Evolutionary conservation across 2,797 vertebrate species (phyloP).

Genomic region (Masticophis lateralis): DNA sequence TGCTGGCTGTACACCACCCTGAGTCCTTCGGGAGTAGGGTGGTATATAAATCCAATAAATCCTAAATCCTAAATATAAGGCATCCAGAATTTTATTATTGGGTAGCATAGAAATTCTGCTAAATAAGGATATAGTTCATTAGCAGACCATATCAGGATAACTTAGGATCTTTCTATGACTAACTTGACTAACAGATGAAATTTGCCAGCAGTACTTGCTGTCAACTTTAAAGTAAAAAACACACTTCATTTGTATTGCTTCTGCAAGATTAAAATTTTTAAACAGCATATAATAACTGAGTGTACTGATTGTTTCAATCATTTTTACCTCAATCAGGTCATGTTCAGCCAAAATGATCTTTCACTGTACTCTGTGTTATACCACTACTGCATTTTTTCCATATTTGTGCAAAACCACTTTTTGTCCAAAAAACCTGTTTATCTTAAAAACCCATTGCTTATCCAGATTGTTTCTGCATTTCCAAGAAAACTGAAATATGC

Average conservation of each 20-base stretch:
- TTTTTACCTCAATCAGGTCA: background rate
- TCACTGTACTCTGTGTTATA: background rate
- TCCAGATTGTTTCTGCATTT: background rate
- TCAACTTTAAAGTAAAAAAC: no score
- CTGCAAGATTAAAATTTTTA: background rate
- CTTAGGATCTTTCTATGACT: background rate
- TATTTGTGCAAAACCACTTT: background rate
- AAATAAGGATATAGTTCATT: background rate
- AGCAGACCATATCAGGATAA: background rate
- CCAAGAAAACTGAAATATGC: background rate
- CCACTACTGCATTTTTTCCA: background rate
- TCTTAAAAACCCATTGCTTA: background rate
- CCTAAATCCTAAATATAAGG: background rate
- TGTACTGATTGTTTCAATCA: background rate
- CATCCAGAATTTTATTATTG: background rate
- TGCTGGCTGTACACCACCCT: no score
- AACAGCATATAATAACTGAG: background rate
- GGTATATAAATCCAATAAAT: no score
- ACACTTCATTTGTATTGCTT: background rate
- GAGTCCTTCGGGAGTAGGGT: no score
- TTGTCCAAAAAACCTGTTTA: background rate
- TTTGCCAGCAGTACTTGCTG: background rate
- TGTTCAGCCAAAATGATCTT: background rate
- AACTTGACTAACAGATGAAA: background rate
- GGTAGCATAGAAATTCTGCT: background rate